phyloP scores from a whole-genome alignment of 2,113 vertebrate species.

The Mormyrus iriodes region DNA sequence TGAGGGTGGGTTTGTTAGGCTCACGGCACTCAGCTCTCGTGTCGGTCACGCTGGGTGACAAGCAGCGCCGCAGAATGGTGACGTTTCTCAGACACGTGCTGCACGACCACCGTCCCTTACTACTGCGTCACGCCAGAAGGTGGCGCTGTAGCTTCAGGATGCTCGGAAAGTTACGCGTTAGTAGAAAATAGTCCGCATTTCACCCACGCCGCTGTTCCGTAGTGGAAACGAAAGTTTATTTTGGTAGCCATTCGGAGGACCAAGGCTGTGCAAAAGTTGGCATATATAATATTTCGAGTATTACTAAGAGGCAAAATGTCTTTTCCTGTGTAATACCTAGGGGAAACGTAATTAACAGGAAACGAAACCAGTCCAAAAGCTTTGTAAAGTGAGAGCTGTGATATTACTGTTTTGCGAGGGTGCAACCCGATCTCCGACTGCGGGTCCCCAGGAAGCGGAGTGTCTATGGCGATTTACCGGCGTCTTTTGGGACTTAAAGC shows the following conservation, averaged over 20 bases:
- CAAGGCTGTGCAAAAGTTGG: not conserved
- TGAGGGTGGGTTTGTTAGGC: not conserved
- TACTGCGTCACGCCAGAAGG: not conserved
- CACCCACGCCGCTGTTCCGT: not conserved
- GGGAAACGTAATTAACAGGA: not conserved
- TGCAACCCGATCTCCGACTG: not conserved
- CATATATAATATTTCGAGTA: not conserved
- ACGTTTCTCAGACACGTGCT: not conserved
- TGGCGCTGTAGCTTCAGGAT: not conserved
- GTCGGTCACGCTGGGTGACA: not conserved
- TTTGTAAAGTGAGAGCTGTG: not conserved
- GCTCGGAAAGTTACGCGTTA: not conserved
- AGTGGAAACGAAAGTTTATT: not conserved
- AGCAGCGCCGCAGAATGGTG: not conserved
- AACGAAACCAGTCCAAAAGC: not conserved
- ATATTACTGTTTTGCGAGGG: not conserved
- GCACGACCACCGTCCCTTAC: not conserved
- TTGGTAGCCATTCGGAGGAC: not conserved
- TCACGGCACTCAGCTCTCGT: not conserved
- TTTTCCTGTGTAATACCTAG: not conserved
- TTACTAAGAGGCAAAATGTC: not conserved
- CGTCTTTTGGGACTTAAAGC: not conserved
- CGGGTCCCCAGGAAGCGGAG: not conserved
- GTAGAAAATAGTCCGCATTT: not conserved
- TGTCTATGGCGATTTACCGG: not conserved